These are phyloP conservation scores for Sander vitreus DNA, from an alignment of 2,113 vertebrate genomes.

Conservation along the genomic window DNA sequence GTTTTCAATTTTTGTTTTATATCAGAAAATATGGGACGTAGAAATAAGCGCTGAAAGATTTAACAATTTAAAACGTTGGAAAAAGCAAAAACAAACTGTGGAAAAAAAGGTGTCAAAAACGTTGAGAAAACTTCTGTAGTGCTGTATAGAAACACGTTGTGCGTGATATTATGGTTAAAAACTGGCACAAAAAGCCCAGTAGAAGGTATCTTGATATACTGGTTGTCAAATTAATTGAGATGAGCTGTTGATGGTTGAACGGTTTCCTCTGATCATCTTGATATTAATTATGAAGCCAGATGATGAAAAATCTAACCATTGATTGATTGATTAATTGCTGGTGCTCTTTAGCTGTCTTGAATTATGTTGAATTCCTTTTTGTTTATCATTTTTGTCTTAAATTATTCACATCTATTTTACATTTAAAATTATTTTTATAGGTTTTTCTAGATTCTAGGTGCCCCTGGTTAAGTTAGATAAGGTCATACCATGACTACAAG, in stretches of 20 bases:
- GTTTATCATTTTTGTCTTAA: not conserved
- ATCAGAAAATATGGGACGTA: too few relatives aligned
- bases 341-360: not conserved
- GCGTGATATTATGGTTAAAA: not conserved
- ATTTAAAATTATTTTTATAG: not conserved
- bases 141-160: not conserved
- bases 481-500: not conserved
- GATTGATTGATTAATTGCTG: not conserved
- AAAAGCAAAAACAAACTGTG: too few relatives aligned
- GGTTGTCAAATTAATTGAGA: conserved; percentile 17
- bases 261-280: not conserved
- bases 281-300: conserved; percentile 12
- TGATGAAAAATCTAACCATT: not conserved
- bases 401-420: conserved; percentile 18
- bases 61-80: too few relatives aligned
- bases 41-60: too few relatives aligned
- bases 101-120: too few relatives aligned
- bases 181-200: not conserved
- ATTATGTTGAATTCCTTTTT: not conserved
- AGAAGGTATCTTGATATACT: not conserved
- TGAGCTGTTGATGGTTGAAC: conserved; percentile 24
- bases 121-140: conserved; percentile 30
- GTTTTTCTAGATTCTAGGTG: not conserved
- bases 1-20: too few relatives aligned
- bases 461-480: not conserved